Evolutionary conservation across 2,113 vertebrate genomes (phyloP).

Genomic region (Microtus richardsoni): DNA sequence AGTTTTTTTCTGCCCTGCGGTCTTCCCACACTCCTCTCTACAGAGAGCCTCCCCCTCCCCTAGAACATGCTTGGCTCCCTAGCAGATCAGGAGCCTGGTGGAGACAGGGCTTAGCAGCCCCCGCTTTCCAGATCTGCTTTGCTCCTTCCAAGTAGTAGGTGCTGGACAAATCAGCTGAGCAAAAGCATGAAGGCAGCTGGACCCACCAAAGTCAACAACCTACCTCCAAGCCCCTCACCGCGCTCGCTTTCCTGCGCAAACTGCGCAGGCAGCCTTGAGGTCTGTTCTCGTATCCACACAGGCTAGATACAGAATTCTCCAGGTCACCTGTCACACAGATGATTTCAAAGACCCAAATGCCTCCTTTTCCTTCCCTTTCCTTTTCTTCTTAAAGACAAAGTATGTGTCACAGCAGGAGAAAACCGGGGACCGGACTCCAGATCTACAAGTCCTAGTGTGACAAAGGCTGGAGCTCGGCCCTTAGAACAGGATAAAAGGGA

Average conservation of each 20-base stretch:
- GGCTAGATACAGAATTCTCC: not conserved
- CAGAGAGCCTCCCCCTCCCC: not conserved
- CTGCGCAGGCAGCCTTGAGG: not conserved
- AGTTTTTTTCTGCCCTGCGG: not conserved
- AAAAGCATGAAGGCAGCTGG: not conserved
- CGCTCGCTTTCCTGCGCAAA: rapidly evolving
- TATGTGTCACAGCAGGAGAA: not conserved
- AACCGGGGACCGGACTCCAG: not conserved
- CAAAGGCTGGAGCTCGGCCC: not conserved
- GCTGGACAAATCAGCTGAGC: not conserved
- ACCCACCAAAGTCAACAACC: rapidly evolving
- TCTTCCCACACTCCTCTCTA: not conserved
- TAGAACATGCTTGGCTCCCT: not conserved
- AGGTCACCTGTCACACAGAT: not conserved
- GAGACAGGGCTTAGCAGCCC: not conserved
- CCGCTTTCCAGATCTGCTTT: not conserved
- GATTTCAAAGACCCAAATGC: not conserved
- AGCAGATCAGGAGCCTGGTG: not conserved
- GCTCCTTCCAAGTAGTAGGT: not conserved
- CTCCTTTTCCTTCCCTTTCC: not conserved
- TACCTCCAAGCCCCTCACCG: not conserved
- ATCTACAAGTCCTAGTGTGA: not conserved
- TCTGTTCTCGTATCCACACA: not conserved
- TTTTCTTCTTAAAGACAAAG: not conserved
- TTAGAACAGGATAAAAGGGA: not conserved